Evolutionary conservation across 2,113 vertebrate genomes (phyloP), one percentile per base, ranked within the genome.

Genomic region (Gila orcuttii): DNA sequence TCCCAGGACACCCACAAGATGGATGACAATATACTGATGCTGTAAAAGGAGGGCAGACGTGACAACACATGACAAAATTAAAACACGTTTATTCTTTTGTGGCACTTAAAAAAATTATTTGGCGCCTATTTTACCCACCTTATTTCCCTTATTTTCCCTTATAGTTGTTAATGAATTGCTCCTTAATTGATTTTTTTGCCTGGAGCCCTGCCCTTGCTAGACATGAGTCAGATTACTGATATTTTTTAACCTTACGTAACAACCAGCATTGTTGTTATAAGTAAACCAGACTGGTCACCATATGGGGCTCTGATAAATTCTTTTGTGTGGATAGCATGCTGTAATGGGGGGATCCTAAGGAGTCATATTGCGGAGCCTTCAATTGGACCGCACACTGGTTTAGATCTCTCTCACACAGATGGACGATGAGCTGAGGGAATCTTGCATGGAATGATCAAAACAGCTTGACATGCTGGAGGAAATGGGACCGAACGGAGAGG

Each of bases 401-500:
- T 88, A n/a, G 66, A 90, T 78, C 92, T 87, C 87, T 87, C 90
- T 82, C 84, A 91, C 91, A 92, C 93, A 93, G 92, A 93, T 91
- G 93, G 91, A 93, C 90, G 89, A 90, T 82, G 91, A 92, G 93
- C 92, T 91, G 90, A 82, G 91, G 91, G 93, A 95, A 92, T 94
- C 92, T 93, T 90, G 85, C 90, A 89, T 90, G 89, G 91, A 86
- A 91, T 92, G 90, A 92, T 94, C 93, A 92, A 91, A 93, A 88
- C 85, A 89, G 88, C 88, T 89, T 76, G 86, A 87, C 80, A 82
- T 90, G 91, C 88, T 90, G 92, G 91, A 94, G 93, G 93, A 95
- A 94, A 93, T 95, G 93, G 93, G 91, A 93, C 91, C 92, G 92
- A 94, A 94, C 90, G 50, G 93, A 93, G 90, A 92, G 91, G 91